A percentile compares a stretch with the other conserved stretches of the same genome.
Conservation (phyloP, 1,140 invertebrate species). For the Meteorus sp. region DNA sequence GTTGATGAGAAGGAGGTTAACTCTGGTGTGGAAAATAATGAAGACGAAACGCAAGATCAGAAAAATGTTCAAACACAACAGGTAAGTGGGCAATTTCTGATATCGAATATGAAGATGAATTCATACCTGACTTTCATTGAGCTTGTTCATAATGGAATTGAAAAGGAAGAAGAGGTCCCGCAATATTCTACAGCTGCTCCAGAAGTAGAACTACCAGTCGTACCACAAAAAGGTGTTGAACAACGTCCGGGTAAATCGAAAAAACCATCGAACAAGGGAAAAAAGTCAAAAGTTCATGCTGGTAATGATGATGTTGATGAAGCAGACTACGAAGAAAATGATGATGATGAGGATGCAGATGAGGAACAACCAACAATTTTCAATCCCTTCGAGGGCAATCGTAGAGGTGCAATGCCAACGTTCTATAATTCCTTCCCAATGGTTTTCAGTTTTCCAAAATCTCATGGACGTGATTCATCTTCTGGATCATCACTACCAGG, state of each 20-base stretch:
- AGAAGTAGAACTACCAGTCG: constrained; percentile 25
- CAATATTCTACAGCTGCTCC: constrained; percentile 17
- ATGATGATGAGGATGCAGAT: constrained; percentile 42
- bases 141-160: background rate
- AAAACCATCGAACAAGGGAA: constrained; percentile 23
- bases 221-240: constrained; percentile 13
- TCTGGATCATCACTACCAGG: constrained; percentile 40
- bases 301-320: constrained; percentile 19
- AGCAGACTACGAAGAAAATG: constrained; percentile 37
- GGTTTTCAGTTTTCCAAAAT: constrained; percentile 50
- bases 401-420: constrained; percentile 36
- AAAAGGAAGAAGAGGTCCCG: constrained; percentile 4
- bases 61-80: background rate
- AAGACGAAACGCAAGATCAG: constrained; percentile 16
- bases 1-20: constrained; percentile 22
- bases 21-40: constrained; percentile 3
- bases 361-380: constrained; percentile 33
- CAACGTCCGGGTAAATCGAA: constrained; percentile 26
- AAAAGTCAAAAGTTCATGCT: constrained; percentile 7
- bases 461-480: constrained; percentile 29
- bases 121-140: no score
- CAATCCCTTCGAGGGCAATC: constrained; percentile 40
- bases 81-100: no score
- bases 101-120: no score
- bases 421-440: constrained; percentile 54